These are phyloP conservation scores for Aptenodytes forsteri DNA, from an alignment of 2,113 vertebrate genomes.

Conservation along the genomic window DNA sequence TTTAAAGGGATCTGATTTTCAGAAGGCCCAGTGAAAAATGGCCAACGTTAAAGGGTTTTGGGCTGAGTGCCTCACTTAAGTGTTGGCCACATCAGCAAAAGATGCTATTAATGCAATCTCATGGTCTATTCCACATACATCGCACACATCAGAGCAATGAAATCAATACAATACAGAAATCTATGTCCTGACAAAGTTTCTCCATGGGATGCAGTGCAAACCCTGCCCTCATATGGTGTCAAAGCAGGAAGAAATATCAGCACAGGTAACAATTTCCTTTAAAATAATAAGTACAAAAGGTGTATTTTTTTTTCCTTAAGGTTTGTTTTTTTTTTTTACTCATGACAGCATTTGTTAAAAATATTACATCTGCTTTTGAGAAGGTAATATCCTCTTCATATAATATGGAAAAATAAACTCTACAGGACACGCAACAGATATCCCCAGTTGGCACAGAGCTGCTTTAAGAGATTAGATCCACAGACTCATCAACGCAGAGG, in stretches of 20 bases:
- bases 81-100: not conserved
- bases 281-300: conserved; percentile 73
- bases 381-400: conserved; percentile 63
- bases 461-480: conserved; percentile 5
- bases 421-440: conserved; percentile 37
- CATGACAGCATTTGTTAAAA: conserved; percentile 76
- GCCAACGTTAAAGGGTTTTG: not conserved
- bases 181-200: not conserved
- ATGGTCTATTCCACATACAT: not conserved
- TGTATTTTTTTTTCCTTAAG: conserved; percentile 27
- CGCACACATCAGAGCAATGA: not conserved
- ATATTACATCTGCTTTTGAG: conserved; percentile 77
- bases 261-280: conserved; percentile 36
- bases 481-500: not conserved
- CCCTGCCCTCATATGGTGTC: not conserved
- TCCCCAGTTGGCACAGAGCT: not conserved
- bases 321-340: conserved; percentile 56
- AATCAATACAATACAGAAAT: not conserved
- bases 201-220: not conserved
- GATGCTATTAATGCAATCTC: not conserved
- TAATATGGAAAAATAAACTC: conserved; percentile 78
- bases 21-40: not conserved
- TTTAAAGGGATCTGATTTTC: not conserved
- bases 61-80: not conserved
- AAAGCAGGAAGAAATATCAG: not conserved